A percentile compares a stretch with the other conserved stretches of the same genome.
Conservation (phyloP, 2,113 vertebrate genomes). For the Larimichthys polyactis region DNA sequence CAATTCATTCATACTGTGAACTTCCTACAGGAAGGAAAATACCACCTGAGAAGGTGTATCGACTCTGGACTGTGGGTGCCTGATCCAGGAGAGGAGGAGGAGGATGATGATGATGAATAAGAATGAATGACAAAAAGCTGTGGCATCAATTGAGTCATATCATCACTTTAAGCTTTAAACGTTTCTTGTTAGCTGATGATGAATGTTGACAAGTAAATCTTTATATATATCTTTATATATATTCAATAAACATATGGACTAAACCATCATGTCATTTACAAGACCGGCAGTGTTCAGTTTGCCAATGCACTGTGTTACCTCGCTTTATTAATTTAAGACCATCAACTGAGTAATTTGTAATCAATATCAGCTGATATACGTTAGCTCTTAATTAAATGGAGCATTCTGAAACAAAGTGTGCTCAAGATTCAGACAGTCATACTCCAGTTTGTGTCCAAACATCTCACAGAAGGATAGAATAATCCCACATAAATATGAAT, state of each 20-base stretch:
- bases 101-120: slow-evolving; percentile 43
- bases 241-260: neutral
- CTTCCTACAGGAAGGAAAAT: slow-evolving; percentile 84
- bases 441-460: neutral
- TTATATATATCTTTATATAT: too few relatives aligned
- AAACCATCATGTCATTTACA: neutral
- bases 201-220: neutral
- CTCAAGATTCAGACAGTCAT: neutral
- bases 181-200: neutral
- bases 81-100: slow-evolving; percentile 72
- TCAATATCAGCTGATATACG: neutral
- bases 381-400: neutral
- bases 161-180: neutral
- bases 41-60: slow-evolving; percentile 88
- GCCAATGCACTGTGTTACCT: neutral
- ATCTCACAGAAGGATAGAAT: too few relatives aligned
- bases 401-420: neutral
- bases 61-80: slow-evolving; percentile 92
- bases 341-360: neutral
- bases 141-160: neutral
- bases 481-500: neutral
- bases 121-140: slow-evolving; percentile 33
- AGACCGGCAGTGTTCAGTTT: too few relatives aligned
- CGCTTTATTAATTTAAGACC: neutral
- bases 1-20: neutral